Base-by-base conservation (phyloP, 2,113 vertebrate species). In the Eurystomus gularis region DNA sequence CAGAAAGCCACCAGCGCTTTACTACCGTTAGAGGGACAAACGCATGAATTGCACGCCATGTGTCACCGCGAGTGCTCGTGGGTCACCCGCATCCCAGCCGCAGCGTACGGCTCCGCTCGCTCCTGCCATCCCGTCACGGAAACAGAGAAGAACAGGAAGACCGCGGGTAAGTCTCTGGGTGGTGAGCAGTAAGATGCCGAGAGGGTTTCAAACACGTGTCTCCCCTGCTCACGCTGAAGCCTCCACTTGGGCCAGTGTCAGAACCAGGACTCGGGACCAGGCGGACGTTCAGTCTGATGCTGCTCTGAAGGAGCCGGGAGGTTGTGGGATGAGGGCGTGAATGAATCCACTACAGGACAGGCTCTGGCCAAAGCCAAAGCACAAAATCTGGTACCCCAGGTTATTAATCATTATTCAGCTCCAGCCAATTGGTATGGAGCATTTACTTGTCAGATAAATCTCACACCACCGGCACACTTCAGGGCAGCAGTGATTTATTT, bases 11-110 rank as follows among this genome's bases (percentile, higher is more conserved):
- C n/a, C 11, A 70, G 60, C 4, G 0, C 55, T 40, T 87, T 24
- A 60, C 7, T 31, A 14, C 21, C 1, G 11, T 3, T 17, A 28
- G 54, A 28, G 54, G 77, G 33, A 44, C 5, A 4, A 46, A 39
- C 20, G 10, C 29, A 39, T 0, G 3, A 58, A 60, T 37, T 13
- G 4, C 13, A 19, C 0, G 0, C 52, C 29, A 64, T 1, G 3
- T 24, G 26, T 11, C 88, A 61, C 84, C 4, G 0, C 4, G 33
- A 46, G 57, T 4, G 1, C 29, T 49, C 4, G 0, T 3, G 26
- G 21, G 2, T 23, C 61, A n/a, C 46, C n/a, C 8, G 0, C 46
- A 21, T 5, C 76, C 79, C 3, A 0, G 11, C 33, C n/a, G 14
- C 21, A 11, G 20, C 24, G 0, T 3, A n/a, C 1, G 2, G 52